Percentiles rank a stretch among this genome's conserved stretches.
These are phyloP conservation scores for Corythornis leucogaster DNA, from an alignment of 2,797 vertebrate species.

Conservation along the genomic window DNA sequence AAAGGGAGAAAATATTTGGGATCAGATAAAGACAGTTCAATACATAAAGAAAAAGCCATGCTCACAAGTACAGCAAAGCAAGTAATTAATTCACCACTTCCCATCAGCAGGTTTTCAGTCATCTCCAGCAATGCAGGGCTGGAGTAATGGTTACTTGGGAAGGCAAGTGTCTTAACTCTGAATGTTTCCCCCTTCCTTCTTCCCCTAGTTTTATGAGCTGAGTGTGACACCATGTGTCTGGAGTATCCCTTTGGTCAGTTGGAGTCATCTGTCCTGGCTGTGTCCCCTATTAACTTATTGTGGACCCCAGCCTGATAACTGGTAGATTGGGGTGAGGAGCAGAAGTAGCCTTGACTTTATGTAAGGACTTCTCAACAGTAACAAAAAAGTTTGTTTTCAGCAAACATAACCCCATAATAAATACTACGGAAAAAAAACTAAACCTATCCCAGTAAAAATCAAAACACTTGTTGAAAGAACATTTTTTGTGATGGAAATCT, in stretches of 20 bases:
- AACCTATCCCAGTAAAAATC: not conserved
- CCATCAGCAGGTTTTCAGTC: not conserved
- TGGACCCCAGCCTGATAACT: accelerated
- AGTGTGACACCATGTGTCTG: too few species aligned
- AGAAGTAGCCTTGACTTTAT: not conserved
- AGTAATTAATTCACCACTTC: not conserved
- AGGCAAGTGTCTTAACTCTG: not conserved
- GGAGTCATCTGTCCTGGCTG: not conserved
- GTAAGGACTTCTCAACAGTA: accelerated
- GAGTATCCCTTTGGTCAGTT: not conserved
- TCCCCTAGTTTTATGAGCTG: not conserved
- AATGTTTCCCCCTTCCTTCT: not conserved
- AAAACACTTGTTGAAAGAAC: not conserved
- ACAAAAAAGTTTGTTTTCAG: not conserved
- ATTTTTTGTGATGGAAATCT: not conserved
- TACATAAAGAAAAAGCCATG: not conserved
- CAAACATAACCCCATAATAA: not conserved
- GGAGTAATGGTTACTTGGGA: accelerated
- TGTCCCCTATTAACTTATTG: not conserved
- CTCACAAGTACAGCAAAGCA: not conserved
- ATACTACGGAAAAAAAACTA: not conserved
- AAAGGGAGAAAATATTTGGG: not conserved
- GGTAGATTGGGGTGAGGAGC: accelerated
- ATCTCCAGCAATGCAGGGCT: not conserved
- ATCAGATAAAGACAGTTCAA: not conserved